A percentile compares a stretch with the other conserved stretches of the same genome.
Conservation (phyloP, 2,797 vertebrate genomes). For the Myiotriccus ornatus region DNA sequence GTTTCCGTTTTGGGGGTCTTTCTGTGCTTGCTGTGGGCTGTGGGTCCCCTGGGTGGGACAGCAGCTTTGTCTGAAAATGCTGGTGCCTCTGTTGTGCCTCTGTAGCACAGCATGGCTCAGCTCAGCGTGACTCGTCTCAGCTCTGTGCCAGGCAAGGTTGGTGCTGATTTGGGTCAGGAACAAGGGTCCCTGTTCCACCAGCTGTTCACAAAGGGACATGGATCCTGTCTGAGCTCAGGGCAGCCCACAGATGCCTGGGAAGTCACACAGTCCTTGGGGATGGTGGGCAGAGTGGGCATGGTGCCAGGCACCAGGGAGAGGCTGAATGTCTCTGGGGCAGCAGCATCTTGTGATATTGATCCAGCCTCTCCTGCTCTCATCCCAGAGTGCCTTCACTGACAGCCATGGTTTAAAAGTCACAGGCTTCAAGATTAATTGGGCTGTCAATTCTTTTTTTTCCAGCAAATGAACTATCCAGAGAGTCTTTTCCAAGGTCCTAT, state of each 20-base stretch:
- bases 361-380: background rate
- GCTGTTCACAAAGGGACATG: background rate
- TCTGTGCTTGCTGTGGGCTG: background rate
- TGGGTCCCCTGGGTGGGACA: background rate
- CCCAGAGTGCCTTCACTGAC: background rate
- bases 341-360: background rate
- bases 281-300: background rate
- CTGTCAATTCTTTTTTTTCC: slow-evolving; percentile 21
- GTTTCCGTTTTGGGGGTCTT: background rate
- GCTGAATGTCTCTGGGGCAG: background rate
- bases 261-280: rapidly evolving
- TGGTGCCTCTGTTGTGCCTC: background rate
- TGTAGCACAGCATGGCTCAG: rapidly evolving
- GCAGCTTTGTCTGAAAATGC: background rate
- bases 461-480: background rate
- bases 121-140: background rate
- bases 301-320: background rate
- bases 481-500: background rate
- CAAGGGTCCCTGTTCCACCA: background rate
- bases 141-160: background rate
- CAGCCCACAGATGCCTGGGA: rapidly evolving
- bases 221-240: background rate
- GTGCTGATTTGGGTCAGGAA: background rate
- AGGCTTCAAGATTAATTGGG: background rate
- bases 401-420: slow-evolving; percentile 1